Base-by-base conservation (phyloP, 2,797 vertebrate genomes). In the Ctenopoma multispine region DNA sequence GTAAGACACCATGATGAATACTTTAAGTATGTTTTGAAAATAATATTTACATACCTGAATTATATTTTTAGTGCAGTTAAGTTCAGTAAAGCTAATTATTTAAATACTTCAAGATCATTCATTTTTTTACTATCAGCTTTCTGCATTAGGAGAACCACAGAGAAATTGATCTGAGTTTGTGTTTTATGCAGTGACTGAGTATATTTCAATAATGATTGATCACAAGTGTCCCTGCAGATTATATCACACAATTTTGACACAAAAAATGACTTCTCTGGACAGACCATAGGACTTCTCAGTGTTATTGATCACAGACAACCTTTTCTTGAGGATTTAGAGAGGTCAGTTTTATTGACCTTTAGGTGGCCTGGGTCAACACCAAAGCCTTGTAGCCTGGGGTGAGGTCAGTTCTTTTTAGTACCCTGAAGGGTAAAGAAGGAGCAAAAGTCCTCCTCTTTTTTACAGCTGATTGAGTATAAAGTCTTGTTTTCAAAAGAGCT, bases 341-440 rank as follows among this genome's bases (percentile, higher is more conserved):
- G 85, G 87, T 89, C 81, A 90, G 5, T 58, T 24, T 53, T 57
- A 31, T 81, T 91, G 85, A 90, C 88, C 84, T 88, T 43, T 72
- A 18, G 47, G 44, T 75, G 79, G 79, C 85, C 80, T 75, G 55
- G 79, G 89, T 87, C 85, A 81, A 61, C 82, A 83, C 82, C 72
- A 83, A 86, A 85, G 81, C 44, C 50, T 76, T 64, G 73, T 69
- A 40, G 80, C 41, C 72, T 70, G 47, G 82, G 64, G 41, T 10
- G 8, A 69, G 85, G 82, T 90, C 87, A 85, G 74, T 51, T 23
- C 72, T 77, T 79, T 84, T 83, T 56, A 63, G 64, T 72, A 49
- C 18, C 63, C 67, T 56, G 50, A 78, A 73, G 69, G 77, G 50
- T 63, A 29, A 85, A 74, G 69, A 75, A 72, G 69, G 78, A 86